Evolutionary conservation across 2,113 vertebrate genomes (phyloP).

Genomic region (Lagenorhynchus albirostris): DNA sequence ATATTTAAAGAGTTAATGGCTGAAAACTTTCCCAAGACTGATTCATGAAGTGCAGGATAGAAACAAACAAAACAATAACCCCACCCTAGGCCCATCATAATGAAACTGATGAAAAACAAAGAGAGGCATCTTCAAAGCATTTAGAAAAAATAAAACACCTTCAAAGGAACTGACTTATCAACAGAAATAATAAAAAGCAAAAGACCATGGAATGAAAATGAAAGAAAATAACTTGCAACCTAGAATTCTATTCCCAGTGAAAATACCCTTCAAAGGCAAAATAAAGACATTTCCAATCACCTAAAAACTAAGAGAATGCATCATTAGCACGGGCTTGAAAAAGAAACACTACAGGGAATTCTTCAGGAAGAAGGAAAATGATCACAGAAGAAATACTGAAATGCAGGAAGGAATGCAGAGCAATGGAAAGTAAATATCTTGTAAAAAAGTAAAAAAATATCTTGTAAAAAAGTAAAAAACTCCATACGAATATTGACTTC

Average conservation of each 20-base stretch:
- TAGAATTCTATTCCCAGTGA: not conserved
- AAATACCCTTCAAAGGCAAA: slow-evolving; percentile 25
- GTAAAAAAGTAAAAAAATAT: too few species aligned
- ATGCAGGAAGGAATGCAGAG: not conserved
- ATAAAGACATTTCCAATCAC: not conserved
- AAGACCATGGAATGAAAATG: not conserved
- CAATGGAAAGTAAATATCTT: not conserved
- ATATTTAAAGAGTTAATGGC: not conserved
- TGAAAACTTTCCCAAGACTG: not conserved
- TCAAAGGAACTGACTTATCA: not conserved
- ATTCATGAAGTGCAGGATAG: not conserved
- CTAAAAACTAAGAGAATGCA: not conserved
- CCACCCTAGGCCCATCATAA: not conserved
- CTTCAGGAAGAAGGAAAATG: not conserved
- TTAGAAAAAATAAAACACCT: not conserved
- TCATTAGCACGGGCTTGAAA: not conserved
- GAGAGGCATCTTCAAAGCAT: not conserved
- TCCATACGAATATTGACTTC: not conserved
- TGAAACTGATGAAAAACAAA: not conserved
- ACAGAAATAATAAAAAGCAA: not conserved
- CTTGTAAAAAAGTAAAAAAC: not conserved
- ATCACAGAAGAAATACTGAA: not conserved
- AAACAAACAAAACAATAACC: not conserved
- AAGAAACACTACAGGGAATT: not conserved
- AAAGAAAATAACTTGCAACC: not conserved